Evolutionary conservation across 2,888 invertebrate species (phyloP), one percentile per base, ranked within the genome.

Genomic region (Drosophila multiciliata): DNA sequence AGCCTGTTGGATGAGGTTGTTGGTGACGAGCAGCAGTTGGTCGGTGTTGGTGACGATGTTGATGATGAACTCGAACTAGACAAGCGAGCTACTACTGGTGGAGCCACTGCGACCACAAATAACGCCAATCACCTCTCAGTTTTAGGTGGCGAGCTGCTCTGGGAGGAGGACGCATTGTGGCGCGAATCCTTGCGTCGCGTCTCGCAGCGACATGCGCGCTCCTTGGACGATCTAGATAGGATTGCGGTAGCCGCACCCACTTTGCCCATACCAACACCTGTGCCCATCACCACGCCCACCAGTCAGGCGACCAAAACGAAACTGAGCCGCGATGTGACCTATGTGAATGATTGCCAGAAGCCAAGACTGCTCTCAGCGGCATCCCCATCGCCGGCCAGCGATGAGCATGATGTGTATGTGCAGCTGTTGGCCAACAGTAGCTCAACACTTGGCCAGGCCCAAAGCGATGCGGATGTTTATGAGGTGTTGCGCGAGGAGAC

Each of bases 151-250:
- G 96, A 96, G 86, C 95, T 96, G 91, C 94, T 96, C 45, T 97
- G 97, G 97, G 97, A 97, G 90, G 97, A 97, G 92, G 97, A 97
- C 92, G 93, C 95, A 9, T 93, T 97, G 36, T 97, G 97, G 97
- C 94, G 96, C 65, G 97, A 97, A 89, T 96, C 96, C 87, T 93
- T 97, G 58, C 94, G 97, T 72, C 94, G 96, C 73, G 96, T 96
- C 1, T 97, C 97, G 73, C 95, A 97, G 83, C 94, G 97, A 42
- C 97, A 97, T 90, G 97, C 97, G 1, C 94, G 96, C 62, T 97
- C 97, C 0, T 94, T 97, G 93, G 97, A 97, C 85, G 96, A 97
- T 92, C 94, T 97, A 63, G 97, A 97, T 85, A 94, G 94, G 69
- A 93, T 94, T 42, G 68, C 75, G 32, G 53, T 71, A 0, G 38